Conservation (phyloP, 2,797 vertebrate species). For the Arctocebus calabarensis region DNA sequence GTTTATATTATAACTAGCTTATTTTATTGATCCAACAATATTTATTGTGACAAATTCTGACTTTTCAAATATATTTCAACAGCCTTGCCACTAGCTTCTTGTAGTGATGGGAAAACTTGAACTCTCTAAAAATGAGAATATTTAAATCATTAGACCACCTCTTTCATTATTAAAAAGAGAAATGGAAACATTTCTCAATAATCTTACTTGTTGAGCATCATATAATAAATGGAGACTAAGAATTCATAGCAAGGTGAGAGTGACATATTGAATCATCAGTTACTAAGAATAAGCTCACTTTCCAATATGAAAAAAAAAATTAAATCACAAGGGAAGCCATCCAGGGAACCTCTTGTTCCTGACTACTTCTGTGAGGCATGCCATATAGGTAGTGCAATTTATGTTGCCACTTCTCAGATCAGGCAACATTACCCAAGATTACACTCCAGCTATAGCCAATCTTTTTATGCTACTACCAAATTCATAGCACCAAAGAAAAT, state of each 20-base stretch:
- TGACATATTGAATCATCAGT: constrained; percentile 1
- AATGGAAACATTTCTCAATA: neutral
- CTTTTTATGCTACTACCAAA: neutral
- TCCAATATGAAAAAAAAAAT: neutral
- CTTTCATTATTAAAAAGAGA: neutral
- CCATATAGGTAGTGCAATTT: neutral
- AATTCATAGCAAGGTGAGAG: constrained; percentile 2
- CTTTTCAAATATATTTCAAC: neutral
- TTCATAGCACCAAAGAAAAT: neutral
- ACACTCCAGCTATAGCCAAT: neutral
- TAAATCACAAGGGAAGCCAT: neutral
- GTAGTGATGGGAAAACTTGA: neutral
- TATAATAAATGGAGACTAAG: neutral
- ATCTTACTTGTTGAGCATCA: neutral
- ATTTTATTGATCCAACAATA: neutral
- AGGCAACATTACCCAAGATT: neutral
- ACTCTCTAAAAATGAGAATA: neutral
- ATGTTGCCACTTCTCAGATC: neutral
- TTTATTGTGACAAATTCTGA: neutral
- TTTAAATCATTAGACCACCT: neutral
- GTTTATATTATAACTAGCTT: neutral
- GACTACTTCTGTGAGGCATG: neutral
- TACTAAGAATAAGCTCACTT: neutral
- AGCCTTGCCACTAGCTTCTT: neutral
- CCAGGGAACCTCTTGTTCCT: neutral